Evolutionary conservation across 2,113 vertebrate species (phyloP), one percentile per base, ranked within the genome.

Genomic region (Erythrolamprus reginae): DNA sequence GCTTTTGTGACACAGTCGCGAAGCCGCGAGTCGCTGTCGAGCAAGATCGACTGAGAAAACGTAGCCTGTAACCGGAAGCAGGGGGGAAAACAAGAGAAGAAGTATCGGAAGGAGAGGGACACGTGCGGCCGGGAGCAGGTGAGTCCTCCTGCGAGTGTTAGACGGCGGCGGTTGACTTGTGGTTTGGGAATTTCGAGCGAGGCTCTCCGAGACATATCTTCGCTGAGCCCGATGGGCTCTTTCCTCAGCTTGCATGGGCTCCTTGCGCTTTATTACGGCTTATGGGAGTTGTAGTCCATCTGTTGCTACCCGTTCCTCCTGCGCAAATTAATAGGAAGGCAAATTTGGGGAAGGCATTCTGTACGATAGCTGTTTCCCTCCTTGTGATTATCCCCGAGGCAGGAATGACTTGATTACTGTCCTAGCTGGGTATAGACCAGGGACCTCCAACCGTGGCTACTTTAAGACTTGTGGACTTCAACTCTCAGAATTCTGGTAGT

Each of bases 41-140:
- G 90, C 88, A 89, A 87, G 82, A n/a, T 15, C 0, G 3, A 65
- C 28, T 10, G 28, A n/a, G 42, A 82, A n/a, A n/a, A 86, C 0
- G 1, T 4, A 5, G 23, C 10, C 0, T n/a, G 9, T 2, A 9
- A 9, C 92, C 88, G 0, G 84, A 88, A 87, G 87, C 65, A n/a
- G 7, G 4, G 4, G 10, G 3, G 0, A 1, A 3, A 4, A n/a
- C n/a, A n/a, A 4, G 51, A 10, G 19, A 3, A 23, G 21, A 52
- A 47, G 19, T 24, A 6, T 17, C 17, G 10, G 12, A 38, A 51
- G n/a, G 5, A 10, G 6, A 1, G 8, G 90, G 3, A 47, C 94
- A 88, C 93, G 91, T 92, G 95, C 3, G 47, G 51, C 10, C 5
- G 65, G 4, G 4, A 42, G 1, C 5, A 0, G n/a, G 48, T 0